A percentile compares a stretch with the other conserved stretches of the same genome.
These are phyloP conservation scores for Haliaeetus leucogaster DNA, from an alignment of 2,113 vertebrate species.

Conservation along the genomic window DNA sequence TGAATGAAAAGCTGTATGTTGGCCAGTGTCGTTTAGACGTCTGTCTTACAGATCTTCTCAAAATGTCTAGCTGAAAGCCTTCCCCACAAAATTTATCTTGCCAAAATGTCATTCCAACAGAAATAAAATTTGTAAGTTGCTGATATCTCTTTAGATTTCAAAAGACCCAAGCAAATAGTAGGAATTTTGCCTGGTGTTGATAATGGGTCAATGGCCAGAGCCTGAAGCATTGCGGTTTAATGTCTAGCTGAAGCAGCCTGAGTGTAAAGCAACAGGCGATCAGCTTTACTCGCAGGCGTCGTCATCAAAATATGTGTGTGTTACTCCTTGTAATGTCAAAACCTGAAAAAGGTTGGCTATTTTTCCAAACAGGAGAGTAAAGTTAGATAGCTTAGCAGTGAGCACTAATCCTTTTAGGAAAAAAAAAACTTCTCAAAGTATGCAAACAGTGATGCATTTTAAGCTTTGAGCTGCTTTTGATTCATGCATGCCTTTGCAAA, in stretches of 20 bases:
- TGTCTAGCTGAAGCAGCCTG: rapidly evolving
- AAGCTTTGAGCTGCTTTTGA: not conserved
- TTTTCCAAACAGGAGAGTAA: not conserved
- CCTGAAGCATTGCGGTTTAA: rapidly evolving
- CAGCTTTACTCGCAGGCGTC: not conserved
- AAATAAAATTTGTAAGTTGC: not conserved
- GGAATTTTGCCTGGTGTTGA: not conserved
- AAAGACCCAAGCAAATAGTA: not conserved
- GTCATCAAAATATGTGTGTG: rapidly evolving
- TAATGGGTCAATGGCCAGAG: not conserved
- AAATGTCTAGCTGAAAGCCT: not conserved
- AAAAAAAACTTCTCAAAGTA: not conserved
- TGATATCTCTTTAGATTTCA: not conserved
- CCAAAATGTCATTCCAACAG: not conserved
- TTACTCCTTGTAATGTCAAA: not conserved
- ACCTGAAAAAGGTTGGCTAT: not conserved
- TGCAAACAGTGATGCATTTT: not conserved
- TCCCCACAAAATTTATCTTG: not conserved
- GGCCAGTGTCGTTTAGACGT: not conserved
- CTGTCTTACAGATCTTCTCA: not conserved
- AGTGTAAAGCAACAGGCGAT: not conserved
- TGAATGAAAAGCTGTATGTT: not conserved
- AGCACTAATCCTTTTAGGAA: not conserved
- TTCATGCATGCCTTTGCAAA: not conserved
- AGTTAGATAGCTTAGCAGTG: not conserved